Conservation (phyloP, 2,888 invertebrate genomes). For the Conops quadrifasciatus region DNA sequence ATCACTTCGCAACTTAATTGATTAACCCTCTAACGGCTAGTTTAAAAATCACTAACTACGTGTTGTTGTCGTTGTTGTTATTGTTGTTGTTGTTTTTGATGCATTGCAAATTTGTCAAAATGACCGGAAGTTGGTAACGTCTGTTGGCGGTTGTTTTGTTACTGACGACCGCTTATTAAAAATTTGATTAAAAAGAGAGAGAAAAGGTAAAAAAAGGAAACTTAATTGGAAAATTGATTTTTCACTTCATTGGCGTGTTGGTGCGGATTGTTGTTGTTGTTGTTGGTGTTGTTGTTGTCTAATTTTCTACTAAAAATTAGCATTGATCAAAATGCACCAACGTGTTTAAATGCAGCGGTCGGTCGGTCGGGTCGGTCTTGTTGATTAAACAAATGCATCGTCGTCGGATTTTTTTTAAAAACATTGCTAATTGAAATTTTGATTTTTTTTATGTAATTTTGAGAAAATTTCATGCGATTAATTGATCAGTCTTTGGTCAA, state of each 20-base stretch:
- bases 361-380: too few species aligned
- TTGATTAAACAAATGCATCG: conserved; percentile 11
- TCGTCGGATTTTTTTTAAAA: not conserved
- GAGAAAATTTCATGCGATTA: too few species aligned
- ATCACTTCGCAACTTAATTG: too few species aligned
- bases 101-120: conserved; percentile 27
- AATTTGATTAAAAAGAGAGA: conserved; percentile 36
- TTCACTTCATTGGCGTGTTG: not conserved
- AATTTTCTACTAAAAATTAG: too few species aligned
- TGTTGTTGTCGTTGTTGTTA: conserved; percentile 16
- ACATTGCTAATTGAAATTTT: too few species aligned
- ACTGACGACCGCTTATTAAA: conserved; percentile 54
- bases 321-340: too few species aligned
- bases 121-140: conserved; percentile 41
- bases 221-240: conserved; percentile 51
- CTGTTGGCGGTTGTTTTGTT: conserved; percentile 44
- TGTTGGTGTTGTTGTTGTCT: too few species aligned
- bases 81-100: conserved; percentile 33
- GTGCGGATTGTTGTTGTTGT: too few species aligned
- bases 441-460: too few species aligned
- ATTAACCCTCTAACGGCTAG: conserved; percentile 17
- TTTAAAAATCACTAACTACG: conserved; percentile 11
- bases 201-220: conserved; percentile 34
- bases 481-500: too few species aligned
- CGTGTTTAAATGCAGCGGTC: too few species aligned